Evolutionary conservation across 2,888 invertebrate genomes (phyloP).

Genomic region (Drosophila bunnanda): DNA sequence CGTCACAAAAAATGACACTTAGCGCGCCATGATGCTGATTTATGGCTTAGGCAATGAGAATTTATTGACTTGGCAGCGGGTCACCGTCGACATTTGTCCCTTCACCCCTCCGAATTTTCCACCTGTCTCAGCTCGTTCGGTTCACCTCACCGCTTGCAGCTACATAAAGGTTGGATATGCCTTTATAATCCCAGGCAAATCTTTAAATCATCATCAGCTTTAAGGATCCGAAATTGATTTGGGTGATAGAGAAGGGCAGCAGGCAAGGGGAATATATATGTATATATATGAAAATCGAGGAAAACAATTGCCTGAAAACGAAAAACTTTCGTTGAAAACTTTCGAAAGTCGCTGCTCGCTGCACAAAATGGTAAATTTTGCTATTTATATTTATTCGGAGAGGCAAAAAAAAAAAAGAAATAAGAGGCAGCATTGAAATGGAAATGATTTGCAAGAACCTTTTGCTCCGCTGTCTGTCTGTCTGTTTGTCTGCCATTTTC

Average conservation of each 20-base stretch:
- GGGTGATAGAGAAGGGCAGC: conserved; percentile 48
- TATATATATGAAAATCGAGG: conserved; percentile 24
- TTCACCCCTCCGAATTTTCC: conserved; percentile 14
- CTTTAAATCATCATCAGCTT: conserved; percentile 52
- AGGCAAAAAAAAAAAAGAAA: conserved; percentile 11
- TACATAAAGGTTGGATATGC: conserved; percentile 25
- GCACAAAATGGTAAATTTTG: conserved; percentile 74
- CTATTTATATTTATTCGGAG: conserved; percentile 62
- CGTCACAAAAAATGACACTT: conserved; percentile 80
- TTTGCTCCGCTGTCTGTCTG: conserved; percentile 10
- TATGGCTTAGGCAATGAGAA: conserved; percentile 80
- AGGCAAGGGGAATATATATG: neutral
- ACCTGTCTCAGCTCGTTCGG: conserved; percentile 5
- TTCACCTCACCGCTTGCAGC: conserved; percentile 17
- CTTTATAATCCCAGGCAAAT: conserved; percentile 42
- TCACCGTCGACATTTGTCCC: conserved; percentile 59
- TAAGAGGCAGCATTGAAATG: conserved; percentile 28
- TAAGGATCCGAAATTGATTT: conserved; percentile 69
- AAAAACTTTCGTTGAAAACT: conserved; percentile 50
- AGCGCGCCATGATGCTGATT: conserved; percentile 79
- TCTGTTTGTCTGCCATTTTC: conserved; percentile 7
- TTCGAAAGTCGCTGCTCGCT: conserved; percentile 49
- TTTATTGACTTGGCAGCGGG: conserved; percentile 78
- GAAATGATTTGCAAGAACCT: conserved; percentile 58
- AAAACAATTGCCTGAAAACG: conserved; percentile 39